These are phyloP conservation scores for Endotricha flammealis DNA, from an alignment of 2,888 invertebrate genomes.

Conservation along the genomic window DNA sequence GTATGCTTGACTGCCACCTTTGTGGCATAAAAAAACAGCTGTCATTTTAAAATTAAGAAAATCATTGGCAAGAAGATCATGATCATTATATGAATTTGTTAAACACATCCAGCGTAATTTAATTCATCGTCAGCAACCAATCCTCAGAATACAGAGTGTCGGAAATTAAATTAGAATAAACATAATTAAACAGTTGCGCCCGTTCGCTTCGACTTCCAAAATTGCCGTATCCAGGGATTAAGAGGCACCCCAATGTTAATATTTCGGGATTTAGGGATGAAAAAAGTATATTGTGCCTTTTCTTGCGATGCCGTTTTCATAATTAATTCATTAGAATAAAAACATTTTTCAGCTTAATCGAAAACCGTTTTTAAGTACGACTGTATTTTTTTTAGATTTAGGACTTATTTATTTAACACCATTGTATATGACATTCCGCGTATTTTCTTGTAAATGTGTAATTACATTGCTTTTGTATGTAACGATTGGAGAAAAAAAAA, in stretches of 20 bases:
- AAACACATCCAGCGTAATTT: conserved; percentile 11
- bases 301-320: conserved; percentile 36
- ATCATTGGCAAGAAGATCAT: not conserved
- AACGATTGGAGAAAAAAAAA: too few relatives aligned
- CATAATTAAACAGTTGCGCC: conserved; percentile 60
- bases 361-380: too few relatives aligned
- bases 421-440: too few relatives aligned
- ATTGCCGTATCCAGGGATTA: conserved; percentile 53
- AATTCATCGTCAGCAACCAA: conserved; percentile 22
- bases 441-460: too few relatives aligned
- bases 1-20: too few relatives aligned
- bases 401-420: too few relatives aligned
- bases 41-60: conserved; percentile 1
- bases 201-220: conserved; percentile 52
- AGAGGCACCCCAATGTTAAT: conserved; percentile 45
- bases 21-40: too few relatives aligned
- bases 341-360: too few relatives aligned
- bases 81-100: not conserved
- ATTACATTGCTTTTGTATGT: too few relatives aligned
- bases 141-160: conserved; percentile 38
- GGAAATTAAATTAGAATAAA: conserved; percentile 66
- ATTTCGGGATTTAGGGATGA: conserved; percentile 40
- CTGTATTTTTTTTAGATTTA: too few relatives aligned
- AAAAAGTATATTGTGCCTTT: conserved; percentile 36
- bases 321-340: conserved; percentile 51